A percentile compares a stretch with the other conserved stretches of the same genome.
Conservation (phyloP, 2,113 vertebrate species). For the Hirundichthys speculiger region DNA sequence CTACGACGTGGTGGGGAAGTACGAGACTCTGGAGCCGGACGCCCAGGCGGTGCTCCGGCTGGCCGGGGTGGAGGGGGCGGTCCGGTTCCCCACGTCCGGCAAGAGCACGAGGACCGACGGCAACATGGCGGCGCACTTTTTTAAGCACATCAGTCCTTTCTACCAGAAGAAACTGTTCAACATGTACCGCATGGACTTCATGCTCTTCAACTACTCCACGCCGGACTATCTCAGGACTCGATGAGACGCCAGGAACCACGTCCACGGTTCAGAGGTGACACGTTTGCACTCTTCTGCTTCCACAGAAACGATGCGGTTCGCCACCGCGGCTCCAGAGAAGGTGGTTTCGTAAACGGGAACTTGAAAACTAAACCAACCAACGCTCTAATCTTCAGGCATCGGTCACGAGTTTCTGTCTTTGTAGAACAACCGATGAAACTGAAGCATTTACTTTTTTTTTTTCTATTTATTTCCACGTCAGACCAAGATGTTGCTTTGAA, state of each 20-base stretch:
- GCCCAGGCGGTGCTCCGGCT: conserved; percentile 87
- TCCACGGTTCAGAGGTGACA: no score
- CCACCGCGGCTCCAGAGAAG: neutral
- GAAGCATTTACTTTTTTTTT: neutral
- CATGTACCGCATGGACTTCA: conserved; percentile 94
- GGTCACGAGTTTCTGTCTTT: neutral
- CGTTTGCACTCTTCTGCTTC: neutral
- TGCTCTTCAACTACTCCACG: conserved; percentile 94
- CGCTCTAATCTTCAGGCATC: no score
- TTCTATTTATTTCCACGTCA: conserved; percentile 42
- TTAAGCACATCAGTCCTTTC: conserved; percentile 89
- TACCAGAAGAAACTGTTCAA: conserved; percentile 94
- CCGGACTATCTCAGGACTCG: conserved; percentile 87
- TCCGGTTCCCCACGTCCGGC: conserved; percentile 84
- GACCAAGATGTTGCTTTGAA: neutral
- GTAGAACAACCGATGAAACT: neutral
- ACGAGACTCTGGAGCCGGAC: conserved; percentile 90
- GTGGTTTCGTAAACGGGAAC: no score
- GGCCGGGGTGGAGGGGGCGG: conserved; percentile 74
- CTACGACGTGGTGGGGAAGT: conserved; percentile 94
- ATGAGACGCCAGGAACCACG: no score
- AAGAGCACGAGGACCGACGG: conserved; percentile 82
- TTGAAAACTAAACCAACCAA: no score
- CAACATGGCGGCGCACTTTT: conserved; percentile 85
- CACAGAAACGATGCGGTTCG: no score